Base-by-base conservation (phyloP, 2,888 invertebrate species). In the Brenthis ino region DNA sequence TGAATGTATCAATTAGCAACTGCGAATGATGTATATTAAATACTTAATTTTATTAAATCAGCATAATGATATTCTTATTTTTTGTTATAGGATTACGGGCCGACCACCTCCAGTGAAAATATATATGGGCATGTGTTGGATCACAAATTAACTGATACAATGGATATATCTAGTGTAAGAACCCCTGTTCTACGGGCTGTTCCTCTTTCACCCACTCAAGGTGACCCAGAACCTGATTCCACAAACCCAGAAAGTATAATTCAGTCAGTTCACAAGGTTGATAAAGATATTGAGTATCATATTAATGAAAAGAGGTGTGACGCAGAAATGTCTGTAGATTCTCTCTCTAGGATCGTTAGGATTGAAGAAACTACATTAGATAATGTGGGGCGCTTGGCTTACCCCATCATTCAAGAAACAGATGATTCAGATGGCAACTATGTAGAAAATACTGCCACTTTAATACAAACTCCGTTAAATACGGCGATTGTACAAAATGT, bases 61-160 rank as follows among this genome's bases (percentile, higher is more conserved):
- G 1, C 8, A 5, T 60, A 8, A 14, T 28, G 33, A 50, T 50
- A 60, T 28, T 1, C 6, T 4, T 16, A 33, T 76, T 68, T 72
- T 75, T 89, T 90, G 84, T 93, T 93, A 75, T 81, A 93, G 93
- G 87, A 88, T 90, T 91, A 91, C 87, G 91, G 93, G 93, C 90
- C 93, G 92, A 81, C 93, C 93, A 85, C 93, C 93, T 83, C 93
- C 93, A 90, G 85, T 91, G 91, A 92, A 87, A 89, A 86, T 84
- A 86, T 89, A 72, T 90, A 85, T 85, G 87, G 87, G 76, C 86
- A 87, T 84, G 85, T 88, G 78, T 85, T 89, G 89, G 93, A 91
- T 81, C 87, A 88, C 79, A 88, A 91, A 91, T 79, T 93, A 91
- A 86, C 85, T 80, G 87, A 89, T 77, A 86, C 82, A 81, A 93